A percentile compares a stretch with the other conserved stretches of the same genome.
Conservation (phyloP, 2,797 vertebrate species). For the Ibycter americanus region DNA sequence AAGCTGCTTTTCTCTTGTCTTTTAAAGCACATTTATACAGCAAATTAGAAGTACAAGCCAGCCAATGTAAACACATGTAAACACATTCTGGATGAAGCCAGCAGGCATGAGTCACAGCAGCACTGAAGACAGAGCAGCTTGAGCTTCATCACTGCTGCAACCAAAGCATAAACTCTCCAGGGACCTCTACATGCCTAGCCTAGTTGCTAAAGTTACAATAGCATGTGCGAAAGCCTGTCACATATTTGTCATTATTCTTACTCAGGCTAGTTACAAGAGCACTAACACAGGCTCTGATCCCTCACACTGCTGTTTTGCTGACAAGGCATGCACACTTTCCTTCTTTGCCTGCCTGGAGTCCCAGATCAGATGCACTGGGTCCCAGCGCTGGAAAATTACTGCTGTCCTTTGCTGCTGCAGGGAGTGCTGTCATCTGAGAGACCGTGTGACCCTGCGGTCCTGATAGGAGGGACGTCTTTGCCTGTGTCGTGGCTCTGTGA, state of each 20-base stretch:
- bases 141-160: background rate
- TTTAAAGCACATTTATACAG: background rate
- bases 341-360: background rate
- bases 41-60: background rate
- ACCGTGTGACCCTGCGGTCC: fast-evolving
- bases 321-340: background rate
- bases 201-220: background rate
- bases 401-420: background rate
- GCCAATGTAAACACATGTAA: background rate
- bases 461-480: background rate
- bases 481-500: background rate
- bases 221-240: background rate
- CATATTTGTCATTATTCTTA: background rate
- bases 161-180: background rate
- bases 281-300: background rate
- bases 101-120: background rate
- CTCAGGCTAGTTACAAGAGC: background rate
- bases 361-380: background rate
- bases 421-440: background rate
- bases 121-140: background rate
- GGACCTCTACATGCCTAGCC: background rate
- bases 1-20: background rate
- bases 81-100: background rate
- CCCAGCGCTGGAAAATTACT: background rate
- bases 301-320: background rate